Evolutionary conservation across 2,888 invertebrate genomes (phyloP), one percentile per base, ranked within the genome.

Genomic region (Plebejus melissa): DNA sequence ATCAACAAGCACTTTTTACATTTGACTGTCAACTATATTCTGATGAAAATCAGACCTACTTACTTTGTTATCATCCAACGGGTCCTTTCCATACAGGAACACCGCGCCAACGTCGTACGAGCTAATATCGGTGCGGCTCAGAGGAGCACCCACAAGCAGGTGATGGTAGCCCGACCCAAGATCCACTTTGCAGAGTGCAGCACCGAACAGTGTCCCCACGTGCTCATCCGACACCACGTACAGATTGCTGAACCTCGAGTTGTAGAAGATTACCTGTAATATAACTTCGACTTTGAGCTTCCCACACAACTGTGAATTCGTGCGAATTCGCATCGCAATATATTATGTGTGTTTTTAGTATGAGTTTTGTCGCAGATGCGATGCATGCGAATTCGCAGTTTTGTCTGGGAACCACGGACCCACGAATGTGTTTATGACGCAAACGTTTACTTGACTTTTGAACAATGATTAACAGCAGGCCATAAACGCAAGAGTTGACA

Each of bases 61-160:
- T 82, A 74, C 78, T 75, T 82, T 80, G 58, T 80, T 81, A 28
- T 41, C 36, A 57, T 13, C 46, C 0, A n/a, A 57, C 0, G 78
- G 76, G 9, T 76, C 50, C 28, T 75, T 76, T 32, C 79, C 74
- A 80, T 93, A 95, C n/a, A 95, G 85, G 79, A 94, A 94, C 0
- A 95, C 94, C 58, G 91, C 92, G 0, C 95, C 96, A 50, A 89
- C 87, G 79, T 95, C 95, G 77, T 85, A 88, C 0, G 69, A 77
- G 1, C 76, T 74, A 0, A 77, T 71, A 9, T 79, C 76, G 1
- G 77, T 76, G 9, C 86, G 83, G 65, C 85, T 88, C 13, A 87
- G 83, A 0, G 96, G 96, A 0, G 96, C 95, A 0, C 95, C 96
- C 0, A 96, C 94, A 0, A 96, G 81, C 1, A 96, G 82, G 74